phyloP scores from a whole-genome alignment of 2,113 vertebrate genomes.

The Phalacrocorax pelagicus region DNA sequence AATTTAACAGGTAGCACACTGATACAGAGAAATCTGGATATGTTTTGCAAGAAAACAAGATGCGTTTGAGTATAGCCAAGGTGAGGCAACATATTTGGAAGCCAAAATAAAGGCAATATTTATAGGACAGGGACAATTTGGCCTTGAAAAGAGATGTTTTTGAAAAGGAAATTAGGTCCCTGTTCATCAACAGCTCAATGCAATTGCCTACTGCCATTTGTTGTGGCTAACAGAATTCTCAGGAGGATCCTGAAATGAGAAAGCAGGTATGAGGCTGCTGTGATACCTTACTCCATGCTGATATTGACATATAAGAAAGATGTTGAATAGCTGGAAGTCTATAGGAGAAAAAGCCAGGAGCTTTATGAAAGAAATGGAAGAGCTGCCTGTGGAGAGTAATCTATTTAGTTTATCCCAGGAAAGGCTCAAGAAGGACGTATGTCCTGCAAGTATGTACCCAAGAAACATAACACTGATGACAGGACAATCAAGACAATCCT shows the following conservation, averaged over 20 bases:
- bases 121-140: background rate
- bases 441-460: background rate
- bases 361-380: background rate
- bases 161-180: background rate
- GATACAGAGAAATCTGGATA: background rate
- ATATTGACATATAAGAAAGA: background rate
- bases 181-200: background rate
- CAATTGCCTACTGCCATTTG: background rate
- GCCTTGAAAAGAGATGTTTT: background rate
- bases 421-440: background rate
- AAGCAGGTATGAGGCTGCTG: background rate
- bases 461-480: background rate
- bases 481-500: background rate
- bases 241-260: background rate
- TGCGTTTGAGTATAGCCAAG: background rate
- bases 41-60: background rate
- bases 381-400: background rate
- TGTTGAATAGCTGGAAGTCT: background rate
- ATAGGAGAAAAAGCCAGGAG: background rate
- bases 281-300: background rate
- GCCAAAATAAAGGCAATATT: background rate
- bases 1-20: background rate
- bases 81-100: background rate
- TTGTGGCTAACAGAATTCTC: background rate
- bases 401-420: background rate